phyloP scores from a whole-genome alignment of 2,113 vertebrate species.

The Chaetodon trifascialis region DNA sequence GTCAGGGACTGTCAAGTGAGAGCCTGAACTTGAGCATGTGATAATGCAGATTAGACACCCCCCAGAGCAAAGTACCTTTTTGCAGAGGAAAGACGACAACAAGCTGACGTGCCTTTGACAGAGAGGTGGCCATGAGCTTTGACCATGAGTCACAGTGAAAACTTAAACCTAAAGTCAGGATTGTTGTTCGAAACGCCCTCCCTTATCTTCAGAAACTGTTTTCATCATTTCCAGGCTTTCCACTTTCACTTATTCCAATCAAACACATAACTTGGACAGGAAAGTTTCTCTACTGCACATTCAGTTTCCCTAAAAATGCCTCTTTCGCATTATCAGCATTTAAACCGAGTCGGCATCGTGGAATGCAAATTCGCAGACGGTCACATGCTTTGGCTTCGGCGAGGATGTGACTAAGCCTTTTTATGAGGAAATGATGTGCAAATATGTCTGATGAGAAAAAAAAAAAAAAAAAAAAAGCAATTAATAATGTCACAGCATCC shows the following conservation, averaged over 20 bases:
- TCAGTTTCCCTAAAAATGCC: background rate
- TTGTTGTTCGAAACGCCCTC: too few species aligned
- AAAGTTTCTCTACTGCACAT: background rate
- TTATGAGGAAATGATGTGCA: background rate
- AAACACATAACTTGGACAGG: background rate
- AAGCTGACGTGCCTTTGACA: background rate
- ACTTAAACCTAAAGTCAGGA: background rate
- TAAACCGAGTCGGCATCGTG: slow-evolving; percentile 17
- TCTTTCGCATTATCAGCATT: slow-evolving; percentile 22
- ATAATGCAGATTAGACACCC: background rate
- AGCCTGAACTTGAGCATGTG: background rate
- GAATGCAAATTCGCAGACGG: slow-evolving; percentile 17
- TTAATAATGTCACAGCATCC: background rate
- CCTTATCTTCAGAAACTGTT: background rate
- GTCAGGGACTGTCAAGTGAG: background rate
- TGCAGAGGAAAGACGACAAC: background rate
- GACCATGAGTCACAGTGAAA: background rate
- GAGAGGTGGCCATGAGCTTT: background rate
- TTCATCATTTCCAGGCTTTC: background rate
- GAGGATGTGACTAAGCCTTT: background rate
- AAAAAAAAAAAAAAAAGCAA: slow-evolving; percentile 5
- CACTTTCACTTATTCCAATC: slow-evolving; percentile 3
- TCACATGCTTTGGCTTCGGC: background rate
- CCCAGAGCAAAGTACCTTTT: background rate
- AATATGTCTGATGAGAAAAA: background rate